phyloP scores from a whole-genome alignment of 2,797 vertebrate genomes.

The Bryconaethiops microstoma region DNA sequence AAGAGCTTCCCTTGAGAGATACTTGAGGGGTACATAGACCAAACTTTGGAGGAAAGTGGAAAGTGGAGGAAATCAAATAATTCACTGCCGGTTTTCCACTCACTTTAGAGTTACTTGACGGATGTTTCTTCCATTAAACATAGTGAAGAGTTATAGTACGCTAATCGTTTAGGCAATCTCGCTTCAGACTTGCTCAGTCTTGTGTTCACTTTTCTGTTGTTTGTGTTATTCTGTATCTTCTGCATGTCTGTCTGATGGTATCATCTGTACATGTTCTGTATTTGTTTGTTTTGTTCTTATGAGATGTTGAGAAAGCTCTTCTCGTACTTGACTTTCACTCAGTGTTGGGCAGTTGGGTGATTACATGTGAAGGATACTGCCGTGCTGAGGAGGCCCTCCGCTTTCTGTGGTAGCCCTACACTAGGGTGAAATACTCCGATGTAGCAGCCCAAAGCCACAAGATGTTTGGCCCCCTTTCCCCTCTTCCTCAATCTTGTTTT shows the following conservation, averaged over 20 bases:
- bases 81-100: neutral
- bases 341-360: neutral
- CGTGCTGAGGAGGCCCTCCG: neutral
- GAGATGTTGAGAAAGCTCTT: neutral
- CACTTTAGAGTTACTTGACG: neutral
- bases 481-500: conserved; percentile 49
- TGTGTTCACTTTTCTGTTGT: neutral
- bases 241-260: neutral
- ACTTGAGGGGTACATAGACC: neutral
- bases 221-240: neutral
- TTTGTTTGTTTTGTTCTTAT: neutral
- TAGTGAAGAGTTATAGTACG: neutral
- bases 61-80: neutral
- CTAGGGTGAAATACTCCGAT: conserved; percentile 31
- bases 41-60: neutral
- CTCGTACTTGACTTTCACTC: neutral
- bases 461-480: conserved; percentile 56
- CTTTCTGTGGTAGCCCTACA: conserved; percentile 22
- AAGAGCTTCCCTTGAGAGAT: neutral
- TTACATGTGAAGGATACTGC: conserved; percentile 3
- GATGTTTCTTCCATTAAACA: conserved; percentile 2
- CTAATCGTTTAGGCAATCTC: neutral
- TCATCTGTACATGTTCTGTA: neutral
- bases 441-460: conserved; percentile 59
- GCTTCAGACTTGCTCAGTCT: neutral